These are phyloP conservation scores for Apocheima hispidaria DNA, from an alignment of 2,888 invertebrate genomes.

Conservation along the genomic window DNA sequence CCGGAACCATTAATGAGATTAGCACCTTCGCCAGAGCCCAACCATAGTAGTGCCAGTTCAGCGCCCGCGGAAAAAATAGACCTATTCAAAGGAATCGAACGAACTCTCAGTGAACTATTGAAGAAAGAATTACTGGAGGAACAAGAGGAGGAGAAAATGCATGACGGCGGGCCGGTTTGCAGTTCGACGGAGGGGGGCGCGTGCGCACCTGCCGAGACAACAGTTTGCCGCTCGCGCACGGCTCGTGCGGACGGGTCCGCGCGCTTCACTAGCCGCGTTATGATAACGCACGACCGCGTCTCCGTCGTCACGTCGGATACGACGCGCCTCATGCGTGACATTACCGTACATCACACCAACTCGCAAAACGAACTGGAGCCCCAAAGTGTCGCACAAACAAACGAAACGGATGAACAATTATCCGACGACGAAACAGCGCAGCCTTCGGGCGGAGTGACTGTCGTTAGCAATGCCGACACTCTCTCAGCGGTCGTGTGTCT, in stretches of 20 bases:
- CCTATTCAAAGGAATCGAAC: slow-evolving; percentile 83
- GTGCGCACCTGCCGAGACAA: slow-evolving; percentile 79
- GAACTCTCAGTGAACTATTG: slow-evolving; percentile 84
- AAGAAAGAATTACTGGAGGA: slow-evolving; percentile 84
- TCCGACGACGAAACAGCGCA: slow-evolving; percentile 78
- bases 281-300: slow-evolving; percentile 94
- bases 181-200: slow-evolving; percentile 78
- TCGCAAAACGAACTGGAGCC: slow-evolving; percentile 82
- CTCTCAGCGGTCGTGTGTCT: slow-evolving; percentile 90
- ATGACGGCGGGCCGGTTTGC: slow-evolving; percentile 77
- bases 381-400: slow-evolving; percentile 61
- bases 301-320: slow-evolving; percentile 92
- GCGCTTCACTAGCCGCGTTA: slow-evolving; percentile 95
- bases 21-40: slow-evolving; percentile 72
- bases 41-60: slow-evolving; percentile 56
- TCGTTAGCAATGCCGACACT: slow-evolving; percentile 89
- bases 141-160: slow-evolving; percentile 80
- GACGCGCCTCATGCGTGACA: slow-evolving; percentile 89
- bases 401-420: slow-evolving; percentile 75
- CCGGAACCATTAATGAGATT: slow-evolving; percentile 62
- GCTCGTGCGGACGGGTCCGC: slow-evolving; percentile 86
- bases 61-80: slow-evolving; percentile 75
- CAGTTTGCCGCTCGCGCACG: slow-evolving; percentile 85
- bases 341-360: slow-evolving; percentile 89
- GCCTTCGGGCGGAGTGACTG: slow-evolving; percentile 87